Conservation (phyloP, 2,888 invertebrate species). For the Bimastos eiseni region DNA sequence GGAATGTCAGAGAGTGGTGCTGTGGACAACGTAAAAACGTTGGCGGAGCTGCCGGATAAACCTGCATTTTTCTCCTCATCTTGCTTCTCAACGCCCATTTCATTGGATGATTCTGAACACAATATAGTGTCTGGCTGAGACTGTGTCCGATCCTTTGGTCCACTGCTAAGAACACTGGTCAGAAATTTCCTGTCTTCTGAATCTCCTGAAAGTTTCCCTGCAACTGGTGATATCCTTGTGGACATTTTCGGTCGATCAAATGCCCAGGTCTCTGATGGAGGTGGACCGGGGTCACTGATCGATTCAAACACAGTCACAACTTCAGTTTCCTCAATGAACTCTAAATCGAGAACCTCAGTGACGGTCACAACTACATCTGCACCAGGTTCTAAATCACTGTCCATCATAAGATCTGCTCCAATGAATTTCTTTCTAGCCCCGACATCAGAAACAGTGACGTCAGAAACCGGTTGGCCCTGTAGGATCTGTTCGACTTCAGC, state of each 20-base stretch:
- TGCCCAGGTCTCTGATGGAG: background rate
- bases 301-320: conserved; percentile 4
- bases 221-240: background rate
- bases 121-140: background rate
- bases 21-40: background rate
- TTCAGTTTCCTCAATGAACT: conserved; percentile 8
- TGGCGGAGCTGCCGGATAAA: background rate
- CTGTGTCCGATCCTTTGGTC: background rate
- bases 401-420: conserved; percentile 13
- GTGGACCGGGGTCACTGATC: background rate
- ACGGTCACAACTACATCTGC: background rate
- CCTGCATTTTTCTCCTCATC: conserved; percentile 13
- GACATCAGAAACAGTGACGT: background rate
- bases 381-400: background rate
- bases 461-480: background rate
- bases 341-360: conserved; percentile 13
- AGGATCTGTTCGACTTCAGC: background rate
- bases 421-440: background rate
- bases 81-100: background rate
- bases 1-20: background rate
- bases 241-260: conserved; percentile 13
- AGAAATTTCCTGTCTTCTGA: conserved; percentile 7
- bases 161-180: background rate
- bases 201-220: background rate
- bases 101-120: background rate